phyloP scores from a whole-genome alignment of 2,797 vertebrate genomes.

The Cygnus olor region DNA sequence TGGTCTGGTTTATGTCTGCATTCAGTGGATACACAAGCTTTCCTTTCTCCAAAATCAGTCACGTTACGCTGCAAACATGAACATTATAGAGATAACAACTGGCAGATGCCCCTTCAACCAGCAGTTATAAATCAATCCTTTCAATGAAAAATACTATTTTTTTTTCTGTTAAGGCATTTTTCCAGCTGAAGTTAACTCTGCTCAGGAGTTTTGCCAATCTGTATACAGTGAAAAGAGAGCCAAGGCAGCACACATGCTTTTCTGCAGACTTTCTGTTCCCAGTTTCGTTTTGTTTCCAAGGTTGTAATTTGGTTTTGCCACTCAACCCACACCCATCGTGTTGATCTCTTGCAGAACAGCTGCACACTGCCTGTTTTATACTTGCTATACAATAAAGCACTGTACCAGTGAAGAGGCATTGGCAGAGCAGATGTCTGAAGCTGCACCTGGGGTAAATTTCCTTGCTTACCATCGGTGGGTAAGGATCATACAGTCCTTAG shows the following conservation, averaged over 20 bases:
- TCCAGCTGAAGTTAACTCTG: background rate
- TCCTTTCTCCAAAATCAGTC: background rate
- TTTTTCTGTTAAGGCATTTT: background rate
- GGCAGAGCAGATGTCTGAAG: background rate
- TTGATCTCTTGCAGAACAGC: background rate
- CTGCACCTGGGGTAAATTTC: background rate
- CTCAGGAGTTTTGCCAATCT: background rate
- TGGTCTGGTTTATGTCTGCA: background rate
- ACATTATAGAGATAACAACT: background rate
- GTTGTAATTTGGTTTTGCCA: background rate
- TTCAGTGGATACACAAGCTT: background rate
- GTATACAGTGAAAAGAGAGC: background rate
- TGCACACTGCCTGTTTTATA: background rate
- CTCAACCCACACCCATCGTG: background rate
- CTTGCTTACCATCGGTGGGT: background rate
- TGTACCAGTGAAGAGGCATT: fast-evolving
- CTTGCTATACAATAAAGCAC: fast-evolving
- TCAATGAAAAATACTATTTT: background rate
- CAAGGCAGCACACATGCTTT: background rate
- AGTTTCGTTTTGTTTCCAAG: background rate
- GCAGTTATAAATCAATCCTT: background rate
- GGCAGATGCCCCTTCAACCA: background rate
- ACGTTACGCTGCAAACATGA: background rate
- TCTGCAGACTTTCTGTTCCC: background rate
- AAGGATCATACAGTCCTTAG: background rate